These are phyloP conservation scores for Crenuchus spilurus DNA, from an alignment of 2,797 vertebrate genomes.

Conservation along the genomic window DNA sequence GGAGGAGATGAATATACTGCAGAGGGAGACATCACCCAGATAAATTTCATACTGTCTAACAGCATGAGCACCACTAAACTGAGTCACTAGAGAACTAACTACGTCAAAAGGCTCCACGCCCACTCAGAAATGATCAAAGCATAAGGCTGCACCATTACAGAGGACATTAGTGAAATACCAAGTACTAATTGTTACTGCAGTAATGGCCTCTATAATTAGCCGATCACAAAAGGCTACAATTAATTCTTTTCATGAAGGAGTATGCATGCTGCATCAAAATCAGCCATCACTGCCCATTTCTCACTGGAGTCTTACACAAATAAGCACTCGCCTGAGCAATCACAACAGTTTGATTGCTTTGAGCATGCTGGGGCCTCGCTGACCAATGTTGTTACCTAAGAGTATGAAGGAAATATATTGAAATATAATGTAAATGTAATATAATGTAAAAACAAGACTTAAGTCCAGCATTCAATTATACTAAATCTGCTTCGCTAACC, in stretches of 20 bases:
- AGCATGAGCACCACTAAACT: background rate
- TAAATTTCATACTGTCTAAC: background rate
- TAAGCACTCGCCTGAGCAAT: background rate
- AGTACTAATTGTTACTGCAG: constrained; percentile 15
- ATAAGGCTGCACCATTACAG: background rate
- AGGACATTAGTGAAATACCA: background rate
- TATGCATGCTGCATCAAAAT: background rate
- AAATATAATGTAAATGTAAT: too few relatives aligned
- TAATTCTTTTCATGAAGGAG: background rate
- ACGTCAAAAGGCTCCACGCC: background rate
- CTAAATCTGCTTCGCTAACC: background rate
- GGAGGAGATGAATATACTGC: too few relatives aligned
- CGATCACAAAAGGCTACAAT: constrained; percentile 13
- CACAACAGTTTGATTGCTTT: background rate
- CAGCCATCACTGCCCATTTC: background rate
- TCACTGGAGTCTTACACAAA: background rate
- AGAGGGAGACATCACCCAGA: too few relatives aligned
- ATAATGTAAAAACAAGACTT: too few relatives aligned
- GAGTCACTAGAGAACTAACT: background rate
- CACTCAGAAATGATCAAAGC: background rate
- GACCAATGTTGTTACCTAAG: background rate
- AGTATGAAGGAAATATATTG: too few relatives aligned
- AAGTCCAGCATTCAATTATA: too few relatives aligned
- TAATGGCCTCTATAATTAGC: constrained; percentile 29
- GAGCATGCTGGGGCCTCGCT: background rate